These are phyloP conservation scores for Anagyrus pseudococci DNA, from an alignment of 2,888 invertebrate genomes.

Conservation along the genomic window DNA sequence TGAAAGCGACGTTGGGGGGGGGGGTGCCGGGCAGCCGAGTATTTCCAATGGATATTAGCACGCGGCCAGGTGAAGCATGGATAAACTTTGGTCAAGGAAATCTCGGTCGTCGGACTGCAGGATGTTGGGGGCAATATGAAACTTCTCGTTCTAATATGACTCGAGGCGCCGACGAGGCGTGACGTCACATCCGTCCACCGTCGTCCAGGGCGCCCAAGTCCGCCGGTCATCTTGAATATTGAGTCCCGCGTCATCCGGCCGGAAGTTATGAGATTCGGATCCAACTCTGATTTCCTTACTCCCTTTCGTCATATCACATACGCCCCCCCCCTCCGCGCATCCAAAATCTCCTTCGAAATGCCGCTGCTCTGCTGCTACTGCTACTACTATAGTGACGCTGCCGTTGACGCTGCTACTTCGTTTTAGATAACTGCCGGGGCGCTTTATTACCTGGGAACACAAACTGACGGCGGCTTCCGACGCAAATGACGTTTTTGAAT, in stretches of 20 bases:
- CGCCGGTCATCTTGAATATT: conserved; percentile 61
- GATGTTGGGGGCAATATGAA: conserved; percentile 53
- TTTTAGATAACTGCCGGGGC: no score
- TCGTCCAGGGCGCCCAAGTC: conserved; percentile 44
- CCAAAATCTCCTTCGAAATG: no score
- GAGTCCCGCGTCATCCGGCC: conserved; percentile 57
- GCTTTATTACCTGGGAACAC: no score
- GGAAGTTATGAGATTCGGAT: conserved; percentile 61
- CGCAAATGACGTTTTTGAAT: no score
- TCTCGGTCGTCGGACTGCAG: conserved; percentile 34
- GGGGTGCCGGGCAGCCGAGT: not conserved
- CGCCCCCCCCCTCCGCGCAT: no score
- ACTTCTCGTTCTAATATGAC: conserved; percentile 60
- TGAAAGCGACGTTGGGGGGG: conserved; percentile 25
- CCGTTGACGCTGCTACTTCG: no score
- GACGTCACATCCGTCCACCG: conserved; percentile 58
- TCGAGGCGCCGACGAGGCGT: conserved; percentile 61
- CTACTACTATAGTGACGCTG: no score
- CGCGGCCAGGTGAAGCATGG: conserved; percentile 52
- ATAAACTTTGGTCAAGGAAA: conserved; percentile 47
- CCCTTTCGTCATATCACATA: conserved; percentile 12
- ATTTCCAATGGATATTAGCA: conserved; percentile 53
- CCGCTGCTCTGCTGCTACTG: no score
- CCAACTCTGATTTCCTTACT: conserved; percentile 39
- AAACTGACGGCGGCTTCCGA: no score